Evolutionary conservation across 1,140 invertebrate species (phyloP).

Genomic region (Drosophila mojavensis): DNA sequence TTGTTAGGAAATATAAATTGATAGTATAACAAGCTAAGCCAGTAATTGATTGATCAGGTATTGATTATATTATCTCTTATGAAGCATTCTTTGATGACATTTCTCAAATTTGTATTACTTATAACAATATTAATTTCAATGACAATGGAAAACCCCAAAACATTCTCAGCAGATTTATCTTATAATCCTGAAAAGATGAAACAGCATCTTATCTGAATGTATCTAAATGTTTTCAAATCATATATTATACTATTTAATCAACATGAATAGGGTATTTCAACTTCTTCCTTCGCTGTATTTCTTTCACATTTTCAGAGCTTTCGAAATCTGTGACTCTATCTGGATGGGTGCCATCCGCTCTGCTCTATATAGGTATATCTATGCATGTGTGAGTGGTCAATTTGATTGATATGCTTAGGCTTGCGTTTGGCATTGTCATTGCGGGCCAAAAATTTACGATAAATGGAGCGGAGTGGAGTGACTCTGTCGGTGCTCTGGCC

Average conservation of each 20-base stretch:
- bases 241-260: too few relatives aligned
- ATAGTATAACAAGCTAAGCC: too few relatives aligned
- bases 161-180: neutral
- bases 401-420: conserved; percentile 64
- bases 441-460: conserved; percentile 12
- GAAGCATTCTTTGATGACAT: too few relatives aligned
- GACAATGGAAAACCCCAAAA: neutral
- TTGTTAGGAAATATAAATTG: too few relatives aligned
- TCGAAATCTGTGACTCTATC: conserved; percentile 57
- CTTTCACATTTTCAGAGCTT: conserved; percentile 27
- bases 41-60: too few relatives aligned
- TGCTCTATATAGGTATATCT: conserved; percentile 18
- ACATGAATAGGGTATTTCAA: neutral
- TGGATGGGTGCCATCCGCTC: conserved; percentile 28
- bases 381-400: conserved; percentile 40
- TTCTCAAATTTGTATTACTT: too few relatives aligned
- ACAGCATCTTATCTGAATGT: too few relatives aligned
- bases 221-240: too few relatives aligned
- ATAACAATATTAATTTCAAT: too few relatives aligned
- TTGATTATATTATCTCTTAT: too few relatives aligned
- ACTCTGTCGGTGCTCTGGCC: neutral
- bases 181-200: too few relatives aligned
- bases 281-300: neutral
- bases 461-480: neutral
- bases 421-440: conserved; percentile 40